Percentiles rank a stretch among this genome's conserved stretches.
These are phyloP conservation scores for Eira barbara DNA, from an alignment of 2,113 vertebrate species.

Conservation along the genomic window DNA sequence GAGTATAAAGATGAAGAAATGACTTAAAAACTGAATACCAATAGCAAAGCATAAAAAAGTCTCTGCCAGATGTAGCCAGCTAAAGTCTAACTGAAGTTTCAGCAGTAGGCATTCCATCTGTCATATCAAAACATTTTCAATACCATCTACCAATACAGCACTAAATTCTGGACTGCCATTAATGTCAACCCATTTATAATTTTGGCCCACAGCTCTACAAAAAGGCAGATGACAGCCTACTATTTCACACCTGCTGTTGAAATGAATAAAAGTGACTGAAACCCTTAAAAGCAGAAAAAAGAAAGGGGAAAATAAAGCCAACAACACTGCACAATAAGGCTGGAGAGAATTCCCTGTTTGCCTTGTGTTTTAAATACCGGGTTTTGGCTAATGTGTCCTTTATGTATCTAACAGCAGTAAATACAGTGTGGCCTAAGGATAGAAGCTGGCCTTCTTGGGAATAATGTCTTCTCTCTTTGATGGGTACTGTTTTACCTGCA, in stretches of 20 bases:
- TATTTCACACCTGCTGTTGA: slow-evolving; percentile 80
- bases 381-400: neutral
- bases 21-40: slow-evolving; percentile 63
- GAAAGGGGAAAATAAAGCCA: slow-evolving; percentile 55
- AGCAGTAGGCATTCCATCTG: slow-evolving; percentile 78
- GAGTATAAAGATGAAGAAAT: slow-evolving; percentile 43
- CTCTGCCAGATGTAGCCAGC: slow-evolving; percentile 61
- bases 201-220: slow-evolving; percentile 77
- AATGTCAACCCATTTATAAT: slow-evolving; percentile 84
- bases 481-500: neutral
- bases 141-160: slow-evolving; percentile 73
- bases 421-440: neutral
- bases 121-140: slow-evolving; percentile 84
- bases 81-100: slow-evolving; percentile 76
- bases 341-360: slow-evolving; percentile 23
- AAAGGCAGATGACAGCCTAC: slow-evolving; percentile 80
- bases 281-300: slow-evolving; percentile 67
- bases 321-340: neutral
- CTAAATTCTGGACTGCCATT: slow-evolving; percentile 82
- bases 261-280: slow-evolving; percentile 81
- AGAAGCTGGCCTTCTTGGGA: neutral
- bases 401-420: neutral
- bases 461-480: neutral
- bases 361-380: neutral
- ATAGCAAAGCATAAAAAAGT: neutral